Base-by-base conservation (phyloP, 2,797 vertebrate genomes). In the Momotus momota region DNA sequence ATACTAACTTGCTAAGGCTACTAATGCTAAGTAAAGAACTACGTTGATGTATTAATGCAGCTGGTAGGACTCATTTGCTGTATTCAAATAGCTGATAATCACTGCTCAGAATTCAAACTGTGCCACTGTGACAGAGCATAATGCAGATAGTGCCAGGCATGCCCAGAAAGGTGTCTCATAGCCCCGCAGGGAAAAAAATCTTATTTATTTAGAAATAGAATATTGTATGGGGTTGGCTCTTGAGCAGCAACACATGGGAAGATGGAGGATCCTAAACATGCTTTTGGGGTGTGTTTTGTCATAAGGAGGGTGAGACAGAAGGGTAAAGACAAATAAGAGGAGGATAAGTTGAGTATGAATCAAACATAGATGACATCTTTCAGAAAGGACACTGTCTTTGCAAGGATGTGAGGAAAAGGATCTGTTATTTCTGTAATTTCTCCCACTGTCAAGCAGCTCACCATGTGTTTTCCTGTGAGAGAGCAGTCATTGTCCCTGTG, bases 31-130 rank as follows among this genome's bases (percentile, higher is more conserved):
- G 73, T 77, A 29, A 86, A 89, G 46, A 43, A 57, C 35, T 45
- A 51, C 13, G 21, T 3, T 80, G 81, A 64, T 71, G 23, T 55
- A 83, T 92, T 91, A 91, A 94, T 21, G 71, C 70, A 91, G 77
- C 61, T 83, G 64, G 62, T 71, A 84, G 79, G 84, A 86, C 61
- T 77, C 75, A 88, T 81, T 57, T 91, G 77, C 55, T 88, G 38
- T 92, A 90, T 72, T 91, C 58, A 77, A 83, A 96, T 29, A 93
- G 88, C 64, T 81, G 62, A 88, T 95, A 95, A 96, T 93, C 22
- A 2, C 62, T 83, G 60, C 65, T 91, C 74, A 89, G 83, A 82
- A 96, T 96, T 94, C 92, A 90, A 86, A 93, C 91, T 73, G 90
- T 84, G 81, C 92, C 4, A 6, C 84, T 95, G 43, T 81, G 86